phyloP scores from a whole-genome alignment of 2,113 vertebrate genomes.

The Podilymbus podiceps region DNA sequence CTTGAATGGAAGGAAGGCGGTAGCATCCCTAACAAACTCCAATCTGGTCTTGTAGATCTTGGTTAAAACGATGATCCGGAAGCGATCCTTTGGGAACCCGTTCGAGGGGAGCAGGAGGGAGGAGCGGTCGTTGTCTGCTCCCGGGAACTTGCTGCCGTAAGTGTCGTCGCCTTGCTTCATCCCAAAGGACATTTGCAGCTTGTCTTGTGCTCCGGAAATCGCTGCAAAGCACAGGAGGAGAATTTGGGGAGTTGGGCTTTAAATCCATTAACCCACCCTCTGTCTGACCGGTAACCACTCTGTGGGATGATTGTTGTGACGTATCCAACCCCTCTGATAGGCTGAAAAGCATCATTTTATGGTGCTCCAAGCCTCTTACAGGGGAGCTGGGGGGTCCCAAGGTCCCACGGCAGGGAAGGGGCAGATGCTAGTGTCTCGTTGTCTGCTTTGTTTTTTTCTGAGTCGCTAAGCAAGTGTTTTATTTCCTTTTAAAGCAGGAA shows the following conservation, averaged over 20 bases:
- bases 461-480: background rate
- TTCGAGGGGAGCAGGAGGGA: slow-evolving; percentile 91
- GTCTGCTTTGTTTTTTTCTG: background rate
- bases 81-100: slow-evolving; percentile 95
- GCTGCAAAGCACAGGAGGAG: background rate
- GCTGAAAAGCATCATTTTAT: background rate
- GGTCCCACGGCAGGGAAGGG: background rate
- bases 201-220: background rate
- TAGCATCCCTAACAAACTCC: background rate
- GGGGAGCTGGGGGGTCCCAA: background rate
- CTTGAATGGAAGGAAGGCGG: background rate
- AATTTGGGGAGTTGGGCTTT: background rate
- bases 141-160: slow-evolving; percentile 84
- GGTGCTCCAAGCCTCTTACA: background rate
- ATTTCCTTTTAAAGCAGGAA: slow-evolving; percentile 81
- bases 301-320: background rate
- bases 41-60: slow-evolving; percentile 82
- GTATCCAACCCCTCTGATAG: background rate
- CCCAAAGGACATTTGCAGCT: background rate
- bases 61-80: slow-evolving; percentile 97
- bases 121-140: slow-evolving; percentile 78
- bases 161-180: background rate
- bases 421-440: background rate
- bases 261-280: background rate
- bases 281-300: background rate